A percentile compares a stretch with the other conserved stretches of the same genome.
phyloP scores from a whole-genome alignment of 2,113 vertebrate genomes.

The Corythornis cristatus region DNA sequence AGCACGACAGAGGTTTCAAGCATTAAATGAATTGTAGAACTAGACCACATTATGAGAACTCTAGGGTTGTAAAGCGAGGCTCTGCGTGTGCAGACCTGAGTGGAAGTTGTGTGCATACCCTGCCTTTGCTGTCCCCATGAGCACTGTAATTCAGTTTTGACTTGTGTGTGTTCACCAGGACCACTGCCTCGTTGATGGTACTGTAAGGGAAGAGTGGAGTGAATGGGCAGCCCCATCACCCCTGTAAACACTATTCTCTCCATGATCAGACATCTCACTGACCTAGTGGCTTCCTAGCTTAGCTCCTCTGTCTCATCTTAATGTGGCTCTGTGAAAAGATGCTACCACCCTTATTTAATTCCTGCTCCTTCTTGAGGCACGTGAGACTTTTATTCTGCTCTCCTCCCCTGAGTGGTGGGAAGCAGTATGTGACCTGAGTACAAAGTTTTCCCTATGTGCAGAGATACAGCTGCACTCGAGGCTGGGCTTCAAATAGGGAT shows the following conservation, averaged over 20 bases:
- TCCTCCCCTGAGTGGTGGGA: neutral
- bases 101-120: neutral
- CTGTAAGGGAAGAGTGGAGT: neutral
- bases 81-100: neutral
- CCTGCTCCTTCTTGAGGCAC: fast-evolving
- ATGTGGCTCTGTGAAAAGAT: neutral
- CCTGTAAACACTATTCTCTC: fast-evolving
- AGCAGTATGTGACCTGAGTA: neutral
- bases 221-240: neutral
- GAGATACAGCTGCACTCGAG: neutral
- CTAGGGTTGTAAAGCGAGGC: neutral
- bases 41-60: neutral
- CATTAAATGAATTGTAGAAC: neutral
- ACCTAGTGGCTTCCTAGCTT: neutral
- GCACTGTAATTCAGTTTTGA: neutral
- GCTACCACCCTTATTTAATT: neutral
- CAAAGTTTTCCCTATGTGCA: neutral
- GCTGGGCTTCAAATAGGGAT: neutral
- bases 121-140: neutral
- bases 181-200: fast-evolving
- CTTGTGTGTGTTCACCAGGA: neutral
- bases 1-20: neutral
- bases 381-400: neutral
- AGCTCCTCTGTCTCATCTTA: neutral
- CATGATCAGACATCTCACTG: too few relatives aligned